Evolutionary conservation across 2,888 invertebrate species (phyloP).

Genomic region (Achlya flavicornis): DNA sequence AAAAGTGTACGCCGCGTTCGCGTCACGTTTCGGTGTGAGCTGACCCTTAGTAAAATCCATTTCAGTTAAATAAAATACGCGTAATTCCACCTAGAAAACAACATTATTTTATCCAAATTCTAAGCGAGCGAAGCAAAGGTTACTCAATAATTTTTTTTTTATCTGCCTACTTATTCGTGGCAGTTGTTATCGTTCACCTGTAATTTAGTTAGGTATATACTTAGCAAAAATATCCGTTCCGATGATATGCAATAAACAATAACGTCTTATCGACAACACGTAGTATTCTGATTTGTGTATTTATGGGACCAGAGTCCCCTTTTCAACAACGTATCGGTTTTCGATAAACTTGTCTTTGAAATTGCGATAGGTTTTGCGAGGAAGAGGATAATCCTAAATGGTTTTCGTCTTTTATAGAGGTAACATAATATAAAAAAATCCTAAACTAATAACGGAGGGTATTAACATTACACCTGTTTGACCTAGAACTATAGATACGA

Average conservation of each 20-base stretch:
- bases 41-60: too few species aligned
- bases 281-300: constrained; percentile 16
- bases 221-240: constrained; percentile 8
- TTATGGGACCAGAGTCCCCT: constrained; percentile 7
- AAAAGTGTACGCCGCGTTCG: too few species aligned
- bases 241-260: constrained; percentile 30
- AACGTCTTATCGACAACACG: constrained; percentile 30
- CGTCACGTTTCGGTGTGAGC: too few species aligned
- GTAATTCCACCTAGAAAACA: too few species aligned
- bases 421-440: constrained; percentile 12
- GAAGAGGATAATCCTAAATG: constrained; percentile 15
- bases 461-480: not conserved
- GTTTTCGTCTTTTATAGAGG: constrained; percentile 13
- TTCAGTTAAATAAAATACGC: too few species aligned
- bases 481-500: not conserved
- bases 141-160: too few species aligned
- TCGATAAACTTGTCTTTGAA: constrained; percentile 24
- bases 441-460: not conserved
- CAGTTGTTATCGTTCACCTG: too few species aligned
- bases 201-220: too few species aligned
- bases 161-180: too few species aligned
- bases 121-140: too few species aligned
- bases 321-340: constrained; percentile 23
- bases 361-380: constrained; percentile 14
- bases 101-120: too few species aligned